Base-by-base conservation (phyloP, 2,797 vertebrate species). In the Muscicapa striata region DNA sequence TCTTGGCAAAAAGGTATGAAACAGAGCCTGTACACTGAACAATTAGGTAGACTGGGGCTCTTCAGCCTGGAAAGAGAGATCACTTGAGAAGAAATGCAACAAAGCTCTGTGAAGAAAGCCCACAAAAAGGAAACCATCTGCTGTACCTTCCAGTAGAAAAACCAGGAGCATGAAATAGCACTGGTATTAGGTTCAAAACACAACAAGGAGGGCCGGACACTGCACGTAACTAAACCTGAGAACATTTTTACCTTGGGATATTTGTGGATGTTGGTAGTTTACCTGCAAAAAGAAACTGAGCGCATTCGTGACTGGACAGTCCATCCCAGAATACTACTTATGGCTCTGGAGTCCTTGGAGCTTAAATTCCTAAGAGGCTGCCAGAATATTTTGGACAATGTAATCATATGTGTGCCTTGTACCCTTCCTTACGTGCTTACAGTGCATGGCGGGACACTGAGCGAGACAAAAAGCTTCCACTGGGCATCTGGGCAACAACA, bases 391-490 rank as follows among this genome's bases (percentile, higher is more conserved):
- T 8, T 64, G 51, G 38, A 41, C 45, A 67, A 3, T 1, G 5
- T 23, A 29, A 57, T 34, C 26, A 27, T 0, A 0, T 0, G 1
- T 0, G 0, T 21, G 48, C 45, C 63, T 59, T 26, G 36, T 49
- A 11, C 32, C 45, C 62, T 51, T 26, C 14, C 48, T 45, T 45
- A 1, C 3, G 26, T 23, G 10, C 2, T 17, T n/a, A 27, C 57
- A 55, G 57, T n/a, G 30, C 12, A 5, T 16, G 57, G 36, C 0
- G 0, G 46, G 46, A 54, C 4, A 93, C 34, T 22, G 69, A 62
- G 36, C 43, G 59, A 62, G 66, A 55, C 40, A 64, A 40, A 43
- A 62, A 72, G 22, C 30, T 89, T 54, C 40, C 15, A 18, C 10
- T 12, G 41, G 51, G 34, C 27, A 54, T 8, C 40, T 49, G 43